These are phyloP conservation scores for Toxotes jaculatrix DNA, from an alignment of 2,113 vertebrate species.

Conservation along the genomic window DNA sequence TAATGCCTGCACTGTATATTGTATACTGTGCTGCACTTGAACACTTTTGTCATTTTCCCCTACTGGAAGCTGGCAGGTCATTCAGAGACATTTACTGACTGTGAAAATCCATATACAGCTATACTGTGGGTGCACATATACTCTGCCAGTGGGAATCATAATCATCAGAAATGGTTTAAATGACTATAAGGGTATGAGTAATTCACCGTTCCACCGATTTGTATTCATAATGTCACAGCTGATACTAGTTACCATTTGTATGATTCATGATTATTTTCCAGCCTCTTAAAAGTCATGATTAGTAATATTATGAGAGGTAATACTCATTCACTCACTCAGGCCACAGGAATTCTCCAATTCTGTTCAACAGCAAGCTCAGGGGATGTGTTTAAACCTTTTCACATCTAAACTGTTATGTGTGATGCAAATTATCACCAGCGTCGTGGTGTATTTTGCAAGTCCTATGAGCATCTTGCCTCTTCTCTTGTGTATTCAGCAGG, in stretches of 20 bases:
- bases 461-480: constrained; percentile 42
- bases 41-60: constrained; percentile 6
- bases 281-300: constrained; percentile 40
- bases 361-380: constrained; percentile 14
- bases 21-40: constrained; percentile 9
- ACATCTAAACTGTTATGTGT: constrained; percentile 43
- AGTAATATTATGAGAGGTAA: constrained; percentile 24
- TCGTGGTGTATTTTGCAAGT: constrained; percentile 58
- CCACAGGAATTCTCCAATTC: constrained; percentile 13
- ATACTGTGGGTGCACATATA: not conserved
- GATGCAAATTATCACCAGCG: constrained; percentile 56
- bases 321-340: constrained; percentile 6
- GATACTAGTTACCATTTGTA: constrained; percentile 12
- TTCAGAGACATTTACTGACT: constrained; percentile 37
- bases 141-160: constrained; percentile 1
- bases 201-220: constrained; percentile 15
- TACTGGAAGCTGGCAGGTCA: constrained; percentile 1
- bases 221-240: constrained; percentile 10
- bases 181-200: constrained; percentile 14
- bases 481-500: constrained; percentile 57
- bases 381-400: constrained; percentile 32
- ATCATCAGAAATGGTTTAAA: constrained; percentile 20
- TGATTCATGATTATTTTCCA: constrained; percentile 46
- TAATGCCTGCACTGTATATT: constrained; percentile 19
- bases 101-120: constrained; percentile 6